Percentiles rank a stretch among this genome's conserved stretches.
These are phyloP conservation scores for Mystacornis crossleyi DNA, from an alignment of 2,113 vertebrate species.

Conservation along the genomic window DNA sequence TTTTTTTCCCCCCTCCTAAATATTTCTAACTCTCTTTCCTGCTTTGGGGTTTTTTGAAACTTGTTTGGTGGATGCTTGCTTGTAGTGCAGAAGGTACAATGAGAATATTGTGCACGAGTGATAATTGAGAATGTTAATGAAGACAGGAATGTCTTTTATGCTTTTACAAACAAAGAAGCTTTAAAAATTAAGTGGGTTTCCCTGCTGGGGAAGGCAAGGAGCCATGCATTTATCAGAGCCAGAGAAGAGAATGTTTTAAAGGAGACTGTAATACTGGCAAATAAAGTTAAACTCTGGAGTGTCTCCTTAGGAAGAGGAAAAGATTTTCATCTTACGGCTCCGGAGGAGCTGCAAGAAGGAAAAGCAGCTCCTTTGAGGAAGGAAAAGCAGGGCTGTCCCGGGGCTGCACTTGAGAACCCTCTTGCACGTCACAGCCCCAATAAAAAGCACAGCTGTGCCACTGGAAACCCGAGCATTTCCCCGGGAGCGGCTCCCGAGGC, in stretches of 20 bases:
- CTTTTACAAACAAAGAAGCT: neutral
- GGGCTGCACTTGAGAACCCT: neutral
- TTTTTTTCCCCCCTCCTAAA: neutral
- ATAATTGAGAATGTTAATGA: neutral
- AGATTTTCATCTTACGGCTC: accelerated
- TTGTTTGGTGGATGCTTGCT: neutral
- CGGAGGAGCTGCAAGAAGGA: neutral
- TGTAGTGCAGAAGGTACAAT: neutral
- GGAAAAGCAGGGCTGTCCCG: neutral
- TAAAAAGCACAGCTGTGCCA: neutral
- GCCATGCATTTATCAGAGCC: neutral
- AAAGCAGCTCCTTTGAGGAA: neutral
- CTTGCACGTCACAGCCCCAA: too few relatives aligned
- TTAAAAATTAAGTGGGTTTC: neutral
- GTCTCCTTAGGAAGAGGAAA: neutral
- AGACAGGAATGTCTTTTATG: neutral
- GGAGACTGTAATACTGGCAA: neutral
- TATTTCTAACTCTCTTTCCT: neutral
- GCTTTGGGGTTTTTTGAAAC: neutral
- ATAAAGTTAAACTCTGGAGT: neutral
- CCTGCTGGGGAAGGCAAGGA: neutral
- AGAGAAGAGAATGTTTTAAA: neutral
- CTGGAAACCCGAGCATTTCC: neutral
- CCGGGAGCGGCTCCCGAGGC: neutral
- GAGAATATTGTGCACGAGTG: neutral